Evolutionary conservation across 1,140 invertebrate species (phyloP).

Genomic region (Hermetia illucens): DNA sequence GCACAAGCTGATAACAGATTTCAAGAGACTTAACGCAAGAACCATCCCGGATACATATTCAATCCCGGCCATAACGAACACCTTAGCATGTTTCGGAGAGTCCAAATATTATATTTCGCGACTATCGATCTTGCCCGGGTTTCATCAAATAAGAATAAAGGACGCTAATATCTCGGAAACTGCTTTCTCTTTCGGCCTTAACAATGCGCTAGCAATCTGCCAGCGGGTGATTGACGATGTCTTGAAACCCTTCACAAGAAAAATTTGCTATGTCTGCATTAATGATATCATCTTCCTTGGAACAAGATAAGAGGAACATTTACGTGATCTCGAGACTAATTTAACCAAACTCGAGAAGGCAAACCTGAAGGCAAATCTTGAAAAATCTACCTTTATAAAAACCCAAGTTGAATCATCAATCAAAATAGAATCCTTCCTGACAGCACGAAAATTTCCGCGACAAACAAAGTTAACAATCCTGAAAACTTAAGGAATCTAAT

Average conservation of each 20-base stretch:
- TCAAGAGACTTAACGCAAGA: constrained; percentile 25
- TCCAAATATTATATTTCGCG: constrained; percentile 29
- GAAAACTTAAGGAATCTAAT: too few relatives aligned
- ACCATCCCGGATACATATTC: constrained; percentile 34
- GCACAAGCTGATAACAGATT: too few relatives aligned
- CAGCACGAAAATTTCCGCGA: constrained; percentile 25
- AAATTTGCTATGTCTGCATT: too few relatives aligned
- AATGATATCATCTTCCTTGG: constrained; percentile 26
- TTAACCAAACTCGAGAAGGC: constrained; percentile 21
- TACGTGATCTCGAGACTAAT: constrained; percentile 14
- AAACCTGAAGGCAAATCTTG: constrained; percentile 26
- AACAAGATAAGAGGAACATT: constrained; percentile 14
- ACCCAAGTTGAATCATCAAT: constrained; percentile 26
- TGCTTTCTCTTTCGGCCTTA: constrained; percentile 23
- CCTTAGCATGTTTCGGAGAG: constrained; percentile 24
- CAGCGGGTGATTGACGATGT: too few relatives aligned
- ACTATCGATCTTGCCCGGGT: constrained; percentile 31
- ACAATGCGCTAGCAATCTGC: constrained; percentile 14
- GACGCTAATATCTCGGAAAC: constrained; percentile 24
- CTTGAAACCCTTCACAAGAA: too few relatives aligned
- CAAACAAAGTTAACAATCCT: too few relatives aligned
- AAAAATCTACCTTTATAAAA: constrained; percentile 24
- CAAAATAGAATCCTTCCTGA: constrained; percentile 28
- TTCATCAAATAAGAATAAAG: constrained; percentile 31
- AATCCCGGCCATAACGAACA: constrained; percentile 30